Evolutionary conservation across 1,140 invertebrate species (phyloP), one percentile per base, ranked within the genome.

Genomic region (Lerema accius): DNA sequence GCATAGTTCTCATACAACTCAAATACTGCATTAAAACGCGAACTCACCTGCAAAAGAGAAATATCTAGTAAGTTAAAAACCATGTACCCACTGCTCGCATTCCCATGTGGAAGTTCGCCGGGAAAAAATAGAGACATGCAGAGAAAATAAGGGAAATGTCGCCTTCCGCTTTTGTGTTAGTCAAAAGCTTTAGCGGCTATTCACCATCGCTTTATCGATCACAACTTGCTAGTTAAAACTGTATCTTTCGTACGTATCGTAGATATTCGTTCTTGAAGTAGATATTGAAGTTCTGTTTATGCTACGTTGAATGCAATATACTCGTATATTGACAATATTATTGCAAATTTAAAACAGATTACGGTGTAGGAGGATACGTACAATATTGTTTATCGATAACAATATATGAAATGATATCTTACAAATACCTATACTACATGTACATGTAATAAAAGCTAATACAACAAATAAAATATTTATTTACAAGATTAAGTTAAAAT

Each of bases 51-150:
- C 73, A 75, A 67, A 67, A 63, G 46, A 67, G 75, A 71, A 72
- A 78, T 75, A 69, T 74, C 65, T 63, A 71, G 60, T 89, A 89
- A 89, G 86, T 89, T 86, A 86, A 85, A 89, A 89, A 80, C 82
- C 84, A 64, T 89, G 86, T 89, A 82, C 71, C 68, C n/a, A n/a
- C n/a, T n/a, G 55, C 56, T 73, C 63, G 46, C 65, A 72, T 58
- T 83, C 76, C 78, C 78, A 65, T 78, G 75, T 74, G 81, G 71
- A 76, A 74, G 76, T 65, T 63, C 63, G 70, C 49, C 63, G 51
- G 59, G 71, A 75, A 32, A 82, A 80, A 78, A 83, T 79, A 68
- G 67, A 49, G 60, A 67, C 62, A 69, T 61, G 63, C 61, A 63
- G 40, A 51, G 67, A 81, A 82, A 82, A 84, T 84, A 80, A 76